Conservation (phyloP, 2,888 invertebrate species). For the Yponomeuta evonymella region DNA sequence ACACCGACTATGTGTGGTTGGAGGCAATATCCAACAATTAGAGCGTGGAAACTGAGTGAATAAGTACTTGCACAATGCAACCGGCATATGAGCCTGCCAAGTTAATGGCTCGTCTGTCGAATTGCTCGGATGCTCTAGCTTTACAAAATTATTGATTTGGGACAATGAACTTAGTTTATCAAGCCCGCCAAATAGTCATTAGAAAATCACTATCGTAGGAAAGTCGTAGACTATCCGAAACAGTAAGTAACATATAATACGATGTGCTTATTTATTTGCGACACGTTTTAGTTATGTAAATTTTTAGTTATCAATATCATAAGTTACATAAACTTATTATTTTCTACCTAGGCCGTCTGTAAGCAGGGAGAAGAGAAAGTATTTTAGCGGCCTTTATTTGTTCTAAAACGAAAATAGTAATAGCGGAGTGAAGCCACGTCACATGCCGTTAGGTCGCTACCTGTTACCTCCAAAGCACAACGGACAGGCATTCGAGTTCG, state of each 20-base stretch:
- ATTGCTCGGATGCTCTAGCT: too few relatives aligned
- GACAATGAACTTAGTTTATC: too few relatives aligned
- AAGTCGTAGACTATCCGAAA: too few relatives aligned
- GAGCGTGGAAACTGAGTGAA: constrained; percentile 73
- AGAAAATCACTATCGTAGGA: too few relatives aligned
- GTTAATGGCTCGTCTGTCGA: not conserved
- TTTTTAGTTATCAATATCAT: not conserved
- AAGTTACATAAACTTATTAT: not conserved
- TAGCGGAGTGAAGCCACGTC: constrained; percentile 32
- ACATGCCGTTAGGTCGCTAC: constrained; percentile 69
- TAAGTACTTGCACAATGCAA: constrained; percentile 43
- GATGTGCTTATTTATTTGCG: too few relatives aligned
- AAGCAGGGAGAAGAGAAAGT: constrained; percentile 39
- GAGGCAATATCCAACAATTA: constrained; percentile 75
- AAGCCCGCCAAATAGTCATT: too few relatives aligned
- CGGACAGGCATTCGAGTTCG: constrained; percentile 49
- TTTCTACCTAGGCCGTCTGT: not conserved
- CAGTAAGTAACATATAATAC: too few relatives aligned
- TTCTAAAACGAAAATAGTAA: constrained; percentile 60
- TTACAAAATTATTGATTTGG: too few relatives aligned
- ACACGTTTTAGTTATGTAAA: too few relatives aligned
- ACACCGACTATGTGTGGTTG: constrained; percentile 66
- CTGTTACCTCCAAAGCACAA: constrained; percentile 53
- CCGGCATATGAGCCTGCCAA: constrained; percentile 22
- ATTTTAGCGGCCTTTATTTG: constrained; percentile 51